Conservation (phyloP, 2,888 invertebrate genomes). For the Eucriotettix oculatus region DNA sequence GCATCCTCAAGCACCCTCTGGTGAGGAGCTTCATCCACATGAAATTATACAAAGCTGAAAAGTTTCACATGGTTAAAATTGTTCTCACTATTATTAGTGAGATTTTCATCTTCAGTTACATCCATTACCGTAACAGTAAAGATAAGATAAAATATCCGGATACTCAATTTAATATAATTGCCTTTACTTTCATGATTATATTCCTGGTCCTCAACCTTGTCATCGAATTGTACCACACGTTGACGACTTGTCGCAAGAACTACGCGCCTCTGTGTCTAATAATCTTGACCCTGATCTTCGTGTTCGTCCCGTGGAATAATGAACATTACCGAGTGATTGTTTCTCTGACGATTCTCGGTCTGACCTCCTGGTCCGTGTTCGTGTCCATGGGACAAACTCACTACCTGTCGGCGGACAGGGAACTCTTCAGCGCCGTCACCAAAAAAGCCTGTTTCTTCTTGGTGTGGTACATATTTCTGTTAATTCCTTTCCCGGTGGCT, state of each 20-base stretch:
- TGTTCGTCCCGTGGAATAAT: background rate
- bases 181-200: background rate
- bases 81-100: no score
- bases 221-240: no score
- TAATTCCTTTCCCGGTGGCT: background rate
- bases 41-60: no score
- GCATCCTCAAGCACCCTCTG: background rate
- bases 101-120: no score
- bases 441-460: background rate
- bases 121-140: no score
- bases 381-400: background rate
- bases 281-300: background rate
- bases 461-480: background rate
- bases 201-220: background rate
- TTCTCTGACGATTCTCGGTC: background rate
- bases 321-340: background rate
- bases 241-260: no score
- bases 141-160: no score
- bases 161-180: no score
- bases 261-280: no score
- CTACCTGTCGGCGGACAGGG: background rate
- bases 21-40: background rate
- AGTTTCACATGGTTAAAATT: no score
- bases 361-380: constrained; percentile 1
- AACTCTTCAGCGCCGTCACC: background rate